Percentiles rank a stretch among this genome's conserved stretches.
phyloP scores from a whole-genome alignment of 2,797 vertebrate species.

The Megaceryle alcyon region DNA sequence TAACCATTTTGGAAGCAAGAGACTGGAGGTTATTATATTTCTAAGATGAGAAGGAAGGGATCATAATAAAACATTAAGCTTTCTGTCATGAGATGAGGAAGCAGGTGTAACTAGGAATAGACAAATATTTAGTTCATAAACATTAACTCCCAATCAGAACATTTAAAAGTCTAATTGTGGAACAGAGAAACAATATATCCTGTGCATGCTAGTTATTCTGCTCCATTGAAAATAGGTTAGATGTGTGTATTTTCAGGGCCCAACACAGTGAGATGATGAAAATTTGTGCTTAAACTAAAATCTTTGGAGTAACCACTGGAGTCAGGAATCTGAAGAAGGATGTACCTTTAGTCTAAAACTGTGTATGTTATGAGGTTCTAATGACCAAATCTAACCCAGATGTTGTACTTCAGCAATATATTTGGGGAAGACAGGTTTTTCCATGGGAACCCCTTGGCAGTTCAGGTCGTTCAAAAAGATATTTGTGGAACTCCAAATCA shows the following conservation, averaged over 20 bases:
- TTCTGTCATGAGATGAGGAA: slow-evolving; percentile 31
- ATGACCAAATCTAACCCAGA: background rate
- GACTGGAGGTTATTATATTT: slow-evolving; percentile 29
- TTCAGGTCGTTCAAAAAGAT: background rate
- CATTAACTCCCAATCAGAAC: background rate
- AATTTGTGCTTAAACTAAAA: background rate
- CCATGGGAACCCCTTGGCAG: background rate
- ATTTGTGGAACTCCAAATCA: background rate
- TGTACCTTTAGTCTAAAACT: background rate
- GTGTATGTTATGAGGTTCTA: background rate
- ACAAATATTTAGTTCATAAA: background rate
- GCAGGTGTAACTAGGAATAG: background rate
- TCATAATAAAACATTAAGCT: slow-evolving; percentile 25
- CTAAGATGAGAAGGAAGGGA: slow-evolving; percentile 34
- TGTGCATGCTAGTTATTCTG: background rate
- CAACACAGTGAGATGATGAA: background rate
- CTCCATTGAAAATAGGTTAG: background rate
- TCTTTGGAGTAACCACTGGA: background rate
- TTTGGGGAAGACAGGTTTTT: background rate
- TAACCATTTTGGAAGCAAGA: slow-evolving; percentile 11
- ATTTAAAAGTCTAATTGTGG: slow-evolving; percentile 6
- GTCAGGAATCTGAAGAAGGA: background rate
- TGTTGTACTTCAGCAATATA: background rate
- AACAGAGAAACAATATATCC: background rate
- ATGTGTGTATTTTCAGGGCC: background rate